Percentiles rank a stretch among this genome's conserved stretches.
Conservation (phyloP, 2,113 vertebrate species). For the zebrafish (Danio rerio) region DNA sequence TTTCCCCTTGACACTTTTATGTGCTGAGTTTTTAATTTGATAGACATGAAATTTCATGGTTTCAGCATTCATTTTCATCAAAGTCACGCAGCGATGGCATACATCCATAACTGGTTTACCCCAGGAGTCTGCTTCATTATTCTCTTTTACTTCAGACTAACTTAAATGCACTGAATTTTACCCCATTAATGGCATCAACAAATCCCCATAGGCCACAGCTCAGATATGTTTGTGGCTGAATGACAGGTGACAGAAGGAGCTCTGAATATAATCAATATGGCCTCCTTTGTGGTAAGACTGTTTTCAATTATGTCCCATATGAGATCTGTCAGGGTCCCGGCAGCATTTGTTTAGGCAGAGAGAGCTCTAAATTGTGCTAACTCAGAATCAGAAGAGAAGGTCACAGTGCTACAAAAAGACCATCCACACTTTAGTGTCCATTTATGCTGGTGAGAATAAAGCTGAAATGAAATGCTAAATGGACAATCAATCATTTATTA, state of each 20-base stretch:
- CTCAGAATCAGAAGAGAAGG: slow-evolving; percentile 15
- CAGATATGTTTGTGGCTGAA: slow-evolving; percentile 33
- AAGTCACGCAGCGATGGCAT: background rate
- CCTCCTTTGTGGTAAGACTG: slow-evolving; percentile 12
- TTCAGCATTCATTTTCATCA: background rate
- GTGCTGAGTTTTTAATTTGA: background rate
- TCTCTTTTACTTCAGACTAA: background rate
- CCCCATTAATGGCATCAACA: slow-evolving; percentile 5
- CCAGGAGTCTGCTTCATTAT: too few relatives aligned
- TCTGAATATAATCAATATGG: slow-evolving; percentile 31
- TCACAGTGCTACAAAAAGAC: background rate
- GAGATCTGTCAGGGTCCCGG: slow-evolving; percentile 6
- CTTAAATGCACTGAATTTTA: background rate
- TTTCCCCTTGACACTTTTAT: background rate
- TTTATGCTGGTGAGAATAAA: background rate
- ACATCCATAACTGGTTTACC: background rate
- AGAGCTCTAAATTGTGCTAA: background rate
- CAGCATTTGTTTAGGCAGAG: slow-evolving; percentile 15
- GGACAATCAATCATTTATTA: background rate
- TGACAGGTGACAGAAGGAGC: slow-evolving; percentile 16
- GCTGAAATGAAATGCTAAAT: background rate
- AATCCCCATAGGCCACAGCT: background rate
- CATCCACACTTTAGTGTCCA: background rate
- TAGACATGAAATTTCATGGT: slow-evolving; percentile 1
- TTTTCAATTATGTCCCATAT: slow-evolving; percentile 7